Evolutionary conservation across 1,140 invertebrate species (phyloP), one percentile per base, ranked within the genome.

Genomic region (Drosophila sucinea): DNA sequence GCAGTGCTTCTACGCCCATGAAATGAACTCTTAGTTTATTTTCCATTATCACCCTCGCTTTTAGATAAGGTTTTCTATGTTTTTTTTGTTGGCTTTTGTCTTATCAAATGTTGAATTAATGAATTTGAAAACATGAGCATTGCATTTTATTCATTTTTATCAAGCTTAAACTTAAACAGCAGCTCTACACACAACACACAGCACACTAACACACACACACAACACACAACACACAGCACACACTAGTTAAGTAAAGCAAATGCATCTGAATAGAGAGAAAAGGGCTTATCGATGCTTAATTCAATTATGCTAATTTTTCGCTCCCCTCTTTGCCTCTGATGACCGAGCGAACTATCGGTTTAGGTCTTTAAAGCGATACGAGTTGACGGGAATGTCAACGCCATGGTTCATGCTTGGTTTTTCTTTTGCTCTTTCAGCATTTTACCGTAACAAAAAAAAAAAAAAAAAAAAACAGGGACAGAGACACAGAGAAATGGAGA

Each of bases 21-120:
- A 25, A 47, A 25, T 2, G 7, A 47, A 47, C 1, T 51, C 3
- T 1, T 27, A 51, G 1, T 47, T 47, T 23, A 6, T 47, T 25
- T 51, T 3, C 3, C 23, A 51, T 27, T 51, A 51, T 51, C 44
- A 51, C 44, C 23, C 23, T 51, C 25, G 10, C 4, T 27, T 10
- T 51, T 27, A 51, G 44, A 27, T 10, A 27, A 27, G 44, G 44
- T 1, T 7, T 47, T 7, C 3, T 1, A 23, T 6, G 17, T 47
- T 23, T 0, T 47, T 23, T 47, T 38, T 67, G 25, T 8, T 25
- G 10, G 67, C 32, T 66, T 77, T 65, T 54, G 27, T 66, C 80
- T 89, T 83, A 87, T 89, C 80, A 84, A 83, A 83, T 89, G 79
- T 82, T 71, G 68, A 89, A 89, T 89, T 89, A 89, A 89, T 89